These are phyloP conservation scores for Lepidostoma basale DNA, from an alignment of 1,140 invertebrate genomes.

Conservation along the genomic window DNA sequence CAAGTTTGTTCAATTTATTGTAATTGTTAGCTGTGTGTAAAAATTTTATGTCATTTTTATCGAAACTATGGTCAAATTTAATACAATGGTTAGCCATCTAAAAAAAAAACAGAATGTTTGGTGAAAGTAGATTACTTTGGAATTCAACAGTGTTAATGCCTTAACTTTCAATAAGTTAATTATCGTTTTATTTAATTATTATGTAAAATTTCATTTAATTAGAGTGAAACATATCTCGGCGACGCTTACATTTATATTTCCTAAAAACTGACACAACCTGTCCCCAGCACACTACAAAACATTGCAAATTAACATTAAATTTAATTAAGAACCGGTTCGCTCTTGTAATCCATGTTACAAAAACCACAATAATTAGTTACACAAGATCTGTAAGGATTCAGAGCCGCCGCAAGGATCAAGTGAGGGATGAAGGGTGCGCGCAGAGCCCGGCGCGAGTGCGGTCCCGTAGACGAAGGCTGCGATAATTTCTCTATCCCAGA, in stretches of 20 bases:
- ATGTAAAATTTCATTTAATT: background rate
- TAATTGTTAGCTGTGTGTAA: too few relatives aligned
- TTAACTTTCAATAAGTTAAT: too few relatives aligned
- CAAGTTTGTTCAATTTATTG: too few relatives aligned
- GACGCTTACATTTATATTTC: background rate
- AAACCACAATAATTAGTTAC: constrained; percentile 22
- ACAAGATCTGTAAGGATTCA: background rate
- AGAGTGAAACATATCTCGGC: background rate
- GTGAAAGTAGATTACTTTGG: too few relatives aligned
- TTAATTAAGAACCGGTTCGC: background rate
- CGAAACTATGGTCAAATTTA: too few relatives aligned
- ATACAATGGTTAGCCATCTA: too few relatives aligned
- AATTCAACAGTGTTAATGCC: too few relatives aligned
- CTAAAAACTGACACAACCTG: background rate
- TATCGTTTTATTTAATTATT: background rate
- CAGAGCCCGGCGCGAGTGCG: background rate
- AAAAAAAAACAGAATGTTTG: too few relatives aligned
- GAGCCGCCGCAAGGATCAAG: constrained; percentile 9
- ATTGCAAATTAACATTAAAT: background rate
- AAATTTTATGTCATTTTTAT: too few relatives aligned
- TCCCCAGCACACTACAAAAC: too few relatives aligned
- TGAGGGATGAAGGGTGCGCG: background rate
- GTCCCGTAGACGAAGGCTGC: background rate
- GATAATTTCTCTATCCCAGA: too few relatives aligned
- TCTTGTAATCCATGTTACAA: constrained; percentile 1